Conservation (phyloP, 2,888 invertebrate genomes). For the Cephus nigrinus region DNA sequence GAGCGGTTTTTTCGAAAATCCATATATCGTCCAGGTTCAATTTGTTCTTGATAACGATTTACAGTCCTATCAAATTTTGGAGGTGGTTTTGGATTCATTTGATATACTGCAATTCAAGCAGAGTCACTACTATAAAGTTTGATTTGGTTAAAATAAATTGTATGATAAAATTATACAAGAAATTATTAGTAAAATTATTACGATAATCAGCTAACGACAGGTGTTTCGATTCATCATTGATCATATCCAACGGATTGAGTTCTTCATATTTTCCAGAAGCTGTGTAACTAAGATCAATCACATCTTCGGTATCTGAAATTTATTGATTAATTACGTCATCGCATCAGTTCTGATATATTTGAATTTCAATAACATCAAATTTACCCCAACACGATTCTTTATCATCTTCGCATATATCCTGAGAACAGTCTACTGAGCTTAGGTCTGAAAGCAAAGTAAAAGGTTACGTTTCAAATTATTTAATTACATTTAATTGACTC, state of each 20-base stretch:
- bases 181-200: neutral
- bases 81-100: neutral
- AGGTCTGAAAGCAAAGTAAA: neutral
- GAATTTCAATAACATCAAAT: neutral
- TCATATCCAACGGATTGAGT: neutral
- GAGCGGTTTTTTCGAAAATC: neutral
- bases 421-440: neutral
- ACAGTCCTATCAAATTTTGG: neutral
- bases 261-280: constrained; percentile 1
- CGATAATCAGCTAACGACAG: neutral
- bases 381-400: neutral
- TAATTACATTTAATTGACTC: neutral
- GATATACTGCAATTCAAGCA: neutral
- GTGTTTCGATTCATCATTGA: neutral
- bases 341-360: neutral
- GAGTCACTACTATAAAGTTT: neutral
- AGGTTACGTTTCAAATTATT: neutral
- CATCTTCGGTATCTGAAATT: neutral
- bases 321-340: neutral
- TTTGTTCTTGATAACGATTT: neutral
- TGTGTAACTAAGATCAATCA: neutral
- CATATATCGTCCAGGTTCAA: neutral
- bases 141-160: too few species aligned
- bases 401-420: neutral
- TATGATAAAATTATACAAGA: neutral